Evolutionary conservation across 1,140 invertebrate genomes (phyloP), one percentile per base, ranked within the genome.

Genomic region (Megathymus violae): DNA sequence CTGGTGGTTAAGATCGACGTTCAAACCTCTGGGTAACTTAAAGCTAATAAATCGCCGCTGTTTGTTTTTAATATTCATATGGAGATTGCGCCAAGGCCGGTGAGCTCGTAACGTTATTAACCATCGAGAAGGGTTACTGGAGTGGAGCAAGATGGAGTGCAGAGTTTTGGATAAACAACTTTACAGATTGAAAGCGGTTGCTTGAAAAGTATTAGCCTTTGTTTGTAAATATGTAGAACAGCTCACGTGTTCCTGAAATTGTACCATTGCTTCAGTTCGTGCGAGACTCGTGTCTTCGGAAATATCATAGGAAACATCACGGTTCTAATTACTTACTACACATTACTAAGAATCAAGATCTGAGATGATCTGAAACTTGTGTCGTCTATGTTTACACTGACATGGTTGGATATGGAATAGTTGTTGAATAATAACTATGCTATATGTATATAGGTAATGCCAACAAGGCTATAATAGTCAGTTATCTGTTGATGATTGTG

Each of bases 181-280:
- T 46, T 46, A 36, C 27, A 47, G 54, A 59, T 59, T 59, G 54
- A 36, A 41, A 46, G 54, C n/a, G 54, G 31, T 31, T 59, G 41
- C 44, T 46, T 59, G 43, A 46, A 46, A 58, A 58, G 46, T 58
- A 58, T 58, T 58, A 36, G 54, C 54, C 34, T 16, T 15, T 58
- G 11, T 25, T 41, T 25, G 52, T 31, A 58, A 43, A 54, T 25
- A 54, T n/a, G n/a, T n/a, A 25, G 2, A 10, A 3, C 3, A 0
- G 19, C 5, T 19, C 1, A 14, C n/a, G 19, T 13, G 1, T 46
- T 25, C 11, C 10, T 25, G 3, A 9, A 31, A 31, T 31, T 31
- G 3, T 31, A 31, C 3, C 7, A 31, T 31, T 7, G 7, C 27
- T 31, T 9, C 7, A 9, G 27, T 31, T 9, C 27, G 1, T 31